Evolutionary conservation across 2,797 vertebrate species (phyloP).

Genomic region (Octomys mimax): DNA sequence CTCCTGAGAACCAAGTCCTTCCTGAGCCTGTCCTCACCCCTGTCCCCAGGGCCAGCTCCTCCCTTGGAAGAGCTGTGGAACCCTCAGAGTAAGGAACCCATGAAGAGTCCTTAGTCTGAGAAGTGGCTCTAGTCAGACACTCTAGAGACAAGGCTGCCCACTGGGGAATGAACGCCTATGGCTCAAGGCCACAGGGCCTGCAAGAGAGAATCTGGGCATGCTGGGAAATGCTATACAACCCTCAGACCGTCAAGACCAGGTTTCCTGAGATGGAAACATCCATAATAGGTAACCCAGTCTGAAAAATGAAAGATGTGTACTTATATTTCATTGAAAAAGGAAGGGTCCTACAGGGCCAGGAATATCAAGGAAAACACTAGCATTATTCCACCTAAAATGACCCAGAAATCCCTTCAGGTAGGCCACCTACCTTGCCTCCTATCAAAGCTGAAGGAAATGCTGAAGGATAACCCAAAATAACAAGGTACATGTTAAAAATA

Average conservation of each 20-base stretch:
- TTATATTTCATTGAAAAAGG: conserved; percentile 63
- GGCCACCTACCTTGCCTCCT: conserved; percentile 24
- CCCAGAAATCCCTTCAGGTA: conserved; percentile 61
- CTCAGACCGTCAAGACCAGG: conserved; percentile 51
- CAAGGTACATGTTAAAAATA: conserved; percentile 55
- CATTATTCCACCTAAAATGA: conserved; percentile 15
- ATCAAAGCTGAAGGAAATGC: conserved; percentile 79
- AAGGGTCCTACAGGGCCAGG: conserved; percentile 61
- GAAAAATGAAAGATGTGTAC: conserved; percentile 54
- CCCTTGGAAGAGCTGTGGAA: background rate
- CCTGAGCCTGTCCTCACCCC: background rate
- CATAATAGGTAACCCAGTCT: conserved; percentile 31
- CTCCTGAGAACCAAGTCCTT: background rate
- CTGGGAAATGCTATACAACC: conserved; percentile 54
- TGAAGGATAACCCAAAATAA: conserved; percentile 68
- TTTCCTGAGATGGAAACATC: conserved; percentile 55
- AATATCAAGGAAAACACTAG: conserved; percentile 70
- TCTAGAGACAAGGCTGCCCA: background rate
- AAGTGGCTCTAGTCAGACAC: background rate
- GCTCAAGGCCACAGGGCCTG: background rate
- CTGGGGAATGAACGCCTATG: background rate
- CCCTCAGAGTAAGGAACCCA: background rate
- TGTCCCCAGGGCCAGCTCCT: background rate
- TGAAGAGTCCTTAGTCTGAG: background rate
- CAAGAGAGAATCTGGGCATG: conserved; percentile 19